phyloP scores from a whole-genome alignment of 53 echinoderm and acorn worm species.

The Actinopyga echinites region DNA sequence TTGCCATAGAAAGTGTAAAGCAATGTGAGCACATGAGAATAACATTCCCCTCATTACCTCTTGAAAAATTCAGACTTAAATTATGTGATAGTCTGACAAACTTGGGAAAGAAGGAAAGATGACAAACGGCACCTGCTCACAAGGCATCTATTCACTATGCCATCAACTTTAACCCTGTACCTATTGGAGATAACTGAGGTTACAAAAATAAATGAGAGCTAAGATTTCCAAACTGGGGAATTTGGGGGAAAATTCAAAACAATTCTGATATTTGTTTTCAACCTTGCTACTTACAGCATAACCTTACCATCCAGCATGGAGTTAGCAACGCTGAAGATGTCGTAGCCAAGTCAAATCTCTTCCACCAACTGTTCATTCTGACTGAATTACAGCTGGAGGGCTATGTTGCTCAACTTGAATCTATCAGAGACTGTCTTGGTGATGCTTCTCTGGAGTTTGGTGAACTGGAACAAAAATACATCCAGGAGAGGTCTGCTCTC shows the following conservation, averaged over 20 bases:
- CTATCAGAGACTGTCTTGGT: slow-evolving; percentile 62
- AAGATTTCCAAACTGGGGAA: too few relatives aligned
- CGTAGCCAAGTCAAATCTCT: slow-evolving; percentile 66
- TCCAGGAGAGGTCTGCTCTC: slow-evolving; percentile 79
- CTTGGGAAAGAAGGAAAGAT: too few relatives aligned
- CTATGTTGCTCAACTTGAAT: slow-evolving; percentile 81
- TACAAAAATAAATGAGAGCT: too few relatives aligned
- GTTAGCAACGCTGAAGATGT: slow-evolving; percentile 72
- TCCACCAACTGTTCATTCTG: slow-evolving; percentile 82
- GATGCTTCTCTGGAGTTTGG: slow-evolving; percentile 57
- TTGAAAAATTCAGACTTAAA: too few relatives aligned
- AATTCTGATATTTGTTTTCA: background rate
- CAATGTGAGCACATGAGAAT: too few relatives aligned
- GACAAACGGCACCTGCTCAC: too few relatives aligned
- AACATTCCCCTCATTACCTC: too few relatives aligned
- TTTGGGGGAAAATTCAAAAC: background rate
- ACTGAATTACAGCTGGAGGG: slow-evolving; percentile 91
- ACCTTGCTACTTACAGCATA: slow-evolving; percentile 57
- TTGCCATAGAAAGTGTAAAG: background rate
- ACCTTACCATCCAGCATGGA: slow-evolving; percentile 71
- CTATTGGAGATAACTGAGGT: too few relatives aligned
- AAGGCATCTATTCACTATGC: too few relatives aligned
- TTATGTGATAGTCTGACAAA: too few relatives aligned
- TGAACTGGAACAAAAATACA: slow-evolving; percentile 80
- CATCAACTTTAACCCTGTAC: too few relatives aligned